These are phyloP conservation scores for Zhuqinia jingwanae DNA, from an alignment of 2,888 invertebrate genomes.

Conservation along the genomic window DNA sequence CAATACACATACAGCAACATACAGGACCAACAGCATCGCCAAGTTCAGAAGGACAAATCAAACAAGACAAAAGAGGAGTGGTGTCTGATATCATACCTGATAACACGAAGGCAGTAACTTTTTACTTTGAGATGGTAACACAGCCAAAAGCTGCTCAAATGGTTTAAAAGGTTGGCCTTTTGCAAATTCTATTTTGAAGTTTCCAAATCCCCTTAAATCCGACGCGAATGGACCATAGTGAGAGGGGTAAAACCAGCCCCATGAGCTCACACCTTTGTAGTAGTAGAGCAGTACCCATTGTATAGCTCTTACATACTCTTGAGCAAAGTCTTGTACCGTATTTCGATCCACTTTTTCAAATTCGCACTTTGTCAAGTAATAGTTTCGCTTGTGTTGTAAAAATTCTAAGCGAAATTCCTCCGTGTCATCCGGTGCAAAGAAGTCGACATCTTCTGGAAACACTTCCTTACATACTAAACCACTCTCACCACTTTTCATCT, in stretches of 20 bases:
- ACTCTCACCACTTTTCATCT: slow-evolving; percentile 69
- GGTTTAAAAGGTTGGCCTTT: slow-evolving; percentile 94
- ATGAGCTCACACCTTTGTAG: slow-evolving; percentile 97
- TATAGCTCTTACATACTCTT: slow-evolving; percentile 94
- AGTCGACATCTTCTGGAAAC: slow-evolving; percentile 82
- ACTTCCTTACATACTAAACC: slow-evolving; percentile 80
- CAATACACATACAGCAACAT: no score
- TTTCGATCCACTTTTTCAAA: slow-evolving; percentile 90
- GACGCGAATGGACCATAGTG: slow-evolving; percentile 99
- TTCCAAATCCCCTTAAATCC: slow-evolving; percentile 91
- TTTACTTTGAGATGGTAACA: slow-evolving; percentile 90
- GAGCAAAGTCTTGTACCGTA: slow-evolving; percentile 90
- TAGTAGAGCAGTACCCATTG: slow-evolving; percentile 99
- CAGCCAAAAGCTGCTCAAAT: slow-evolving; percentile 94
- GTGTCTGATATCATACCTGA: no score
- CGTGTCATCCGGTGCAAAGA: slow-evolving; percentile 84
- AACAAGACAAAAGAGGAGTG: no score
- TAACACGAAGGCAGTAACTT: slow-evolving; percentile 89
- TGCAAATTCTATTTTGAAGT: slow-evolving; percentile 90
- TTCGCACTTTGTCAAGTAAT: slow-evolving; percentile 94
- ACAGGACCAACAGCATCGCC: no score
- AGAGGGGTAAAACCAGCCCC: slow-evolving; percentile 99
- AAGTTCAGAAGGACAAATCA: no score
- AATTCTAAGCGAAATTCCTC: slow-evolving; percentile 86
- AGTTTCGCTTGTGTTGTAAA: slow-evolving; percentile 91